phyloP scores from a whole-genome alignment of 2,888 invertebrate genomes.

The Drosophila affinis region DNA sequence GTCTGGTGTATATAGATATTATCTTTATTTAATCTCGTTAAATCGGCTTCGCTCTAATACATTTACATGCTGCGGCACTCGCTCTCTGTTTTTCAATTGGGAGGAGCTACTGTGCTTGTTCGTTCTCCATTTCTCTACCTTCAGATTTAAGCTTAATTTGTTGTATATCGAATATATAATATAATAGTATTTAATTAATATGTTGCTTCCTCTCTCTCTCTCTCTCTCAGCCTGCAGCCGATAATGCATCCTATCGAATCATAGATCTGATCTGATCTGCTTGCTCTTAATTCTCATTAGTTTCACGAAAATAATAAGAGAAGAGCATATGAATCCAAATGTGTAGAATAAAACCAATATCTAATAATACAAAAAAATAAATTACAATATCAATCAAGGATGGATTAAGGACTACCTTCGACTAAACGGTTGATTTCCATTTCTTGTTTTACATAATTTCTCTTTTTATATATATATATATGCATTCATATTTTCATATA shows the following conservation, averaged over 20 bases:
- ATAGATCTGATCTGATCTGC: neutral
- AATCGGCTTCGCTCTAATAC: conserved; percentile 57
- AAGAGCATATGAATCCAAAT: neutral
- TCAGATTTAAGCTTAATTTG: conserved; percentile 32
- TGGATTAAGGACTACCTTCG: conserved; percentile 10
- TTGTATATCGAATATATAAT: conserved; percentile 28
- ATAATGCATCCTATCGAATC: neutral
- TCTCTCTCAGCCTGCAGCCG: neutral
- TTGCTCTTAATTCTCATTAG: conserved; percentile 11
- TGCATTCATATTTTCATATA: conserved; percentile 7
- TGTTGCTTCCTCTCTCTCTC: conserved; percentile 12
- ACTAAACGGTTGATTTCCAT: neutral
- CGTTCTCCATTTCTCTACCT: conserved; percentile 26
- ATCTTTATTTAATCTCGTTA: conserved; percentile 73
- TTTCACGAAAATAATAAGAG: conserved; percentile 25
- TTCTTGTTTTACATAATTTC: conserved; percentile 11
- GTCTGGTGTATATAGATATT: conserved; percentile 42
- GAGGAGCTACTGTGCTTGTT: neutral
- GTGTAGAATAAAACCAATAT: conserved; percentile 18
- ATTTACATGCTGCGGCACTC: conserved; percentile 45
- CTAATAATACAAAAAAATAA: conserved; percentile 59
- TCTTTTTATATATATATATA: conserved; percentile 1
- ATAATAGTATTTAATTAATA: conserved; percentile 22
- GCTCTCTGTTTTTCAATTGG: conserved; percentile 15
- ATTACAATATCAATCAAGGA: conserved; percentile 60